Evolutionary conservation across 2,113 vertebrate genomes (phyloP).

Genomic region (Carettochelys insculpta): DNA sequence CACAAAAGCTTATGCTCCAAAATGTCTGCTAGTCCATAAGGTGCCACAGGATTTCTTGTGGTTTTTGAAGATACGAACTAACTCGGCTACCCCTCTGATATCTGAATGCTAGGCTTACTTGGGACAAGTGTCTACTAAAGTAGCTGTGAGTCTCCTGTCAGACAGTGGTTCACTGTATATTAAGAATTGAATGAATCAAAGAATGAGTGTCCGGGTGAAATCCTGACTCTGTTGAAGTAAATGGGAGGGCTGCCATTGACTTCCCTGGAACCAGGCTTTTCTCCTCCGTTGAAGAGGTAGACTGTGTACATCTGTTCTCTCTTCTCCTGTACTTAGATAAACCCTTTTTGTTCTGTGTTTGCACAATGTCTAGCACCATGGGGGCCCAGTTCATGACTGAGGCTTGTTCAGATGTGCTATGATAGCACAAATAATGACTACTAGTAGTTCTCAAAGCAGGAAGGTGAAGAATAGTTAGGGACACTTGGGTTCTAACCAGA

Average conservation of each 20-base stretch:
- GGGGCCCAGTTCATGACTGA: not conserved
- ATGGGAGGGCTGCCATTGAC: slow-evolving; percentile 1
- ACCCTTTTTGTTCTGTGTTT: not conserved
- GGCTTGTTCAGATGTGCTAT: not conserved
- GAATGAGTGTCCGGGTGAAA: slow-evolving; percentile 1
- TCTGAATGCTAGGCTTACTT: not conserved
- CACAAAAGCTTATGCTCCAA: too few relatives aligned
- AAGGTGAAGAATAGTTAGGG: not conserved
- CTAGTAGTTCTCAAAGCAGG: not conserved
- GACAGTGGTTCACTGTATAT: not conserved
- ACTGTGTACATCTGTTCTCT: not conserved
- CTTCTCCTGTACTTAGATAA: not conserved
- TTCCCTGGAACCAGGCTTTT: not conserved
- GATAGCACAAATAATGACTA: not conserved
- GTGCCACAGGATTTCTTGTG: too few relatives aligned
- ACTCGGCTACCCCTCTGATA: too few relatives aligned
- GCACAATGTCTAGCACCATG: not conserved
- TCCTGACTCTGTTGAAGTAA: not conserved
- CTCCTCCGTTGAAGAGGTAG: not conserved
- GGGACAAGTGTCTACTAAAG: slow-evolving; percentile 26
- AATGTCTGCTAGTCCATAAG: too few relatives aligned
- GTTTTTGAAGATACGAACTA: too few relatives aligned
- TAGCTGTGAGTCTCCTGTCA: slow-evolving; percentile 47
- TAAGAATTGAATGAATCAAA: not conserved
- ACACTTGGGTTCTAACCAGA: not conserved